Conservation (phyloP, 2,797 vertebrate species). For the Coendou prehensilis region DNA sequence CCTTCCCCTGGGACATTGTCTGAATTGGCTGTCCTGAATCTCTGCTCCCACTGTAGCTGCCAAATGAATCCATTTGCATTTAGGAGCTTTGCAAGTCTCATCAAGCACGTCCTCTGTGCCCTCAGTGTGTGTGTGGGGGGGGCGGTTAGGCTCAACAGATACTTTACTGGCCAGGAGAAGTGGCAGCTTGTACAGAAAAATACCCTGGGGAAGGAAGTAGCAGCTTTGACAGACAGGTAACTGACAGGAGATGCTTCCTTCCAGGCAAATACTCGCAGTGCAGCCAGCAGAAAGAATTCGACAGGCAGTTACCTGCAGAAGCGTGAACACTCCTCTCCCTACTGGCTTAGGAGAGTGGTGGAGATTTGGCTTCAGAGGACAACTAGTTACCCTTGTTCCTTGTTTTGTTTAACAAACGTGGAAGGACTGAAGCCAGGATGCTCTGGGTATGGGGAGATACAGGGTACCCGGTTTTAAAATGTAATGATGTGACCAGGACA, state of each 20-base stretch:
- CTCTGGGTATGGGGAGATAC: not conserved
- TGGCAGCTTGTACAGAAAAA: slow-evolving; percentile 71
- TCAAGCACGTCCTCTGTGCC: slow-evolving; percentile 83
- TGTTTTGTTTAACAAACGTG: not conserved
- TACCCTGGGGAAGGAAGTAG: slow-evolving; percentile 70
- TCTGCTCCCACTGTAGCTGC: not conserved
- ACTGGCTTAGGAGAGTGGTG: not conserved
- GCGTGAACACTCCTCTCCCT: not conserved
- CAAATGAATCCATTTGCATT: slow-evolving; percentile 20
- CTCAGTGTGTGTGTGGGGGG: slow-evolving; percentile 52
- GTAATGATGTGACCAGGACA: not conserved
- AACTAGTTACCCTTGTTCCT: not conserved
- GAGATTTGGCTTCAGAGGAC: not conserved
- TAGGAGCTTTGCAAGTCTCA: slow-evolving; percentile 67
- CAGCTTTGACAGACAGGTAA: slow-evolving; percentile 74
- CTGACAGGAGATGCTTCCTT: slow-evolving; percentile 71
- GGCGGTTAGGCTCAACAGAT: slow-evolving; percentile 71
- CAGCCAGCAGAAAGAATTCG: slow-evolving; percentile 66
- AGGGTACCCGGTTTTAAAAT: not conserved
- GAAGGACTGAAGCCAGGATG: not conserved
- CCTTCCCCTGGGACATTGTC: not conserved
- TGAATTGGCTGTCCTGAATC: not conserved
- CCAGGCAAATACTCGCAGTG: slow-evolving; percentile 66
- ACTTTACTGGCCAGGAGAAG: slow-evolving; percentile 70
- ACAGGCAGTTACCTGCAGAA: slow-evolving; percentile 75